Conservation (phyloP, 2,113 vertebrate genomes). For the Ascaphus truei region DNA sequence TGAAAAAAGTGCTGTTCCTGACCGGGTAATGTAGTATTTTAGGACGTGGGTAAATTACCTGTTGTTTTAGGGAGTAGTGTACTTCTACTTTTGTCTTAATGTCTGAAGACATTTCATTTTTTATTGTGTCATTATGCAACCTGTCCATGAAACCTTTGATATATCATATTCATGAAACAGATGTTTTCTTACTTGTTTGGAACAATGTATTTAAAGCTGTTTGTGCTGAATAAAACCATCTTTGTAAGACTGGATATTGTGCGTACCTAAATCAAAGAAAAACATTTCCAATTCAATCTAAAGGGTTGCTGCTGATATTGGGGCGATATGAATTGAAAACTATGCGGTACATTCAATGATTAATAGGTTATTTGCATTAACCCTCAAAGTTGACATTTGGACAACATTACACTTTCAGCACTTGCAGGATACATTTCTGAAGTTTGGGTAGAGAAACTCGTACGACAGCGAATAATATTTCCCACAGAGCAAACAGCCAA, state of each 20-base stretch:
- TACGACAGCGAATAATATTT: too few relatives aligned
- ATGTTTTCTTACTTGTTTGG: slow-evolving; percentile 71
- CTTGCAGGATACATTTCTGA: too few relatives aligned
- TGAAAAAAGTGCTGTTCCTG: slow-evolving; percentile 52
- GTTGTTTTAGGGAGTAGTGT: slow-evolving; percentile 62
- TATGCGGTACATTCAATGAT: too few relatives aligned
- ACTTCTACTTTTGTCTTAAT: slow-evolving; percentile 63
- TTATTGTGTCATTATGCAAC: slow-evolving; percentile 69
- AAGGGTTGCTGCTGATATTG: too few relatives aligned
- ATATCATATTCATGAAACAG: slow-evolving; percentile 65
- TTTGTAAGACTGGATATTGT: slow-evolving; percentile 60
- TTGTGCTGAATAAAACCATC: slow-evolving; percentile 71
- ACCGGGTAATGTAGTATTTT: slow-evolving; percentile 69
- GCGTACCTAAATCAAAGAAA: too few relatives aligned
- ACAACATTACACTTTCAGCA: too few relatives aligned
- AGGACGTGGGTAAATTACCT: slow-evolving; percentile 61
- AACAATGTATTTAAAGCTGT: slow-evolving; percentile 74
- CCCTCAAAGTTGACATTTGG: too few relatives aligned
- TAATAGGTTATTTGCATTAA: too few relatives aligned
- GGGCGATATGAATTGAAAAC: too few relatives aligned
- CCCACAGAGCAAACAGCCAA: too few relatives aligned
- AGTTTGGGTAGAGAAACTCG: too few relatives aligned
- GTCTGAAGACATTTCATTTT: slow-evolving; percentile 59
- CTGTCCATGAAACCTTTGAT: slow-evolving; percentile 67
- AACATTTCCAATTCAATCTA: too few relatives aligned